Evolutionary conservation across 2,113 vertebrate species (phyloP).

Genomic region (Rhagologus leucostigma): DNA sequence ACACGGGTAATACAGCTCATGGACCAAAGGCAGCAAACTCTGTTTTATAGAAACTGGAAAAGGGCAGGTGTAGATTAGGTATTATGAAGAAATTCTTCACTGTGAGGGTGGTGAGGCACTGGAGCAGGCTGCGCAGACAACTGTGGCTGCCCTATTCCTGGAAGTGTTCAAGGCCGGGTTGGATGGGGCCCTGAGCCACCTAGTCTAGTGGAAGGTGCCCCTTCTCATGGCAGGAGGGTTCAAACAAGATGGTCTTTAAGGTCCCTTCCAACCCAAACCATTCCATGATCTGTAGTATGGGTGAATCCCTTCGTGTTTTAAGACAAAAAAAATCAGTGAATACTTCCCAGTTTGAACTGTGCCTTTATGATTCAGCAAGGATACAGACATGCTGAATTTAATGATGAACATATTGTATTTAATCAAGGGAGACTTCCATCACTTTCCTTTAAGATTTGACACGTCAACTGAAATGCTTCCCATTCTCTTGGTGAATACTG

Average conservation of each 20-base stretch:
- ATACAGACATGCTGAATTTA: neutral
- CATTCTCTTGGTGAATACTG: neutral
- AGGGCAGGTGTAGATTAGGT: neutral
- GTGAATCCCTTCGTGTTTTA: neutral
- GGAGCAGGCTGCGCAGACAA: neutral
- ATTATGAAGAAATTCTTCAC: neutral
- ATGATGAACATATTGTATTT: neutral
- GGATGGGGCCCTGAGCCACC: neutral
- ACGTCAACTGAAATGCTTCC: neutral
- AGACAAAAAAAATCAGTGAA: neutral
- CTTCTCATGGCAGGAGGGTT: neutral
- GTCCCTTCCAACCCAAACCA: neutral
- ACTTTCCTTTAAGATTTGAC: neutral
- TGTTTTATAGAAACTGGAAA: neutral
- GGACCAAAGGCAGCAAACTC: neutral
- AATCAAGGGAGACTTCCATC: neutral
- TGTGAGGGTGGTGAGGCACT: neutral
- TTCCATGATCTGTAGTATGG: neutral
- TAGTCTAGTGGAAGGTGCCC: neutral
- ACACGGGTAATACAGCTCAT: neutral
- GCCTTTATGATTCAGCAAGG: neutral
- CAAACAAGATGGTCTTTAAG: neutral
- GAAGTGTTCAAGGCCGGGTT: neutral
- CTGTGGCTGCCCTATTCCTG: neutral
- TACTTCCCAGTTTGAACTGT: neutral